Conservation (phyloP, 2,797 vertebrate species). For the Hoplostethus mediterraneus region DNA sequence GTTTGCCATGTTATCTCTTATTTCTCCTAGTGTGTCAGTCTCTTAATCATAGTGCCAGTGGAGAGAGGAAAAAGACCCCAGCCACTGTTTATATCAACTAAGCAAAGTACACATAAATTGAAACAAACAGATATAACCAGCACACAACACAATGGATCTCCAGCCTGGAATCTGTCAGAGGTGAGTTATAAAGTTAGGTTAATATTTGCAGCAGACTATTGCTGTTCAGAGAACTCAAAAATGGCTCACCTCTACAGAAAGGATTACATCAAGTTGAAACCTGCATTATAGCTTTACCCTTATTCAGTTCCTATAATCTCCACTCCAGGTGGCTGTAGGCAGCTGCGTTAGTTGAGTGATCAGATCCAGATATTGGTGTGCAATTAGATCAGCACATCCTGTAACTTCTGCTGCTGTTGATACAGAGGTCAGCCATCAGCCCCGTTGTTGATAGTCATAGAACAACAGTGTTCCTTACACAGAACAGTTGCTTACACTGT, state of each 20-base stretch:
- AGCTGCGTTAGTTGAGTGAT: conserved; percentile 22
- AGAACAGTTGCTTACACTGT: conserved; percentile 3
- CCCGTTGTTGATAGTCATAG: background rate
- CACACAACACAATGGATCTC: background rate
- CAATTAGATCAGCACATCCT: conserved; percentile 33
- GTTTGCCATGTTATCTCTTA: conserved; percentile 72
- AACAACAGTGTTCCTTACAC: background rate
- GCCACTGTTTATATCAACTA: background rate
- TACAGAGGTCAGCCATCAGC: background rate
- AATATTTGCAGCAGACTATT: conserved; percentile 12
- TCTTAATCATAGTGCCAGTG: background rate
- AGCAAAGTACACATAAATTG: background rate
- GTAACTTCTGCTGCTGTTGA: background rate
- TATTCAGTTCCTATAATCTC: conserved; percentile 20
- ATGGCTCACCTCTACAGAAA: conserved; percentile 29
- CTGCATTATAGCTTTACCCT: conserved; percentile 20
- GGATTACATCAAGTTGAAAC: conserved; percentile 48
- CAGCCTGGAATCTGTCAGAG: conserved; percentile 5
- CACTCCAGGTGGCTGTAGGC: conserved; percentile 32
- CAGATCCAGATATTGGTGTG: conserved; percentile 28
- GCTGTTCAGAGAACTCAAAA: conserved; percentile 21
- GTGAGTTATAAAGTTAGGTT: conserved; percentile 9
- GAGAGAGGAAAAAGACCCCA: background rate
- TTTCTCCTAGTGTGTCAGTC: background rate
- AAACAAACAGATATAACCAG: conserved; percentile 2